phyloP scores from a whole-genome alignment of 2,888 invertebrate species.

The Drosophila austrosaltans region DNA sequence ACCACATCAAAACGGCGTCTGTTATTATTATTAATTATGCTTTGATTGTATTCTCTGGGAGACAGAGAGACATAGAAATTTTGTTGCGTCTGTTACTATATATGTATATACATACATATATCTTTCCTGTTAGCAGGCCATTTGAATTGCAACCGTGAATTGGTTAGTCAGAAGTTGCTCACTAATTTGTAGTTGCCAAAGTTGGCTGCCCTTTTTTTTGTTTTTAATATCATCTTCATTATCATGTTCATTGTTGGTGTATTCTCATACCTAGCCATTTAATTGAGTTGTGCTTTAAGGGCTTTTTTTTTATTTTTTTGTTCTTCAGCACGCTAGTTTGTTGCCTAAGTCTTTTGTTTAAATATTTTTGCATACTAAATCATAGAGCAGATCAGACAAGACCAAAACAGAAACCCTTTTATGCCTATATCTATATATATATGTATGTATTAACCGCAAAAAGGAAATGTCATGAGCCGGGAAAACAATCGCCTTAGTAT shows the following conservation, averaged over 20 bases:
- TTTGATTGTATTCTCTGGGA: slow-evolving; percentile 61
- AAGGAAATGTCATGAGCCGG: slow-evolving; percentile 77
- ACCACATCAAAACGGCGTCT: slow-evolving; percentile 72
- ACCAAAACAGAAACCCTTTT: slow-evolving; percentile 17
- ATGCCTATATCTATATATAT: slow-evolving; percentile 58
- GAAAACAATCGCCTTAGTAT: slow-evolving; percentile 66
- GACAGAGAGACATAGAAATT: neutral
- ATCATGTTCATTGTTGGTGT: slow-evolving; percentile 3
- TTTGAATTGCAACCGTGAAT: slow-evolving; percentile 44
- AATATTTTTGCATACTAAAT: slow-evolving; percentile 67
- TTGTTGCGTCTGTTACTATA: slow-evolving; percentile 14
- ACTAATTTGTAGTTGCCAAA: slow-evolving; percentile 54
- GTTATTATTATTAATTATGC: slow-evolving; percentile 81
- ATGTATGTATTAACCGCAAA: slow-evolving; percentile 66
- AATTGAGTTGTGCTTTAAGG: slow-evolving; percentile 68
- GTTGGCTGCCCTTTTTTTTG: slow-evolving; percentile 10
- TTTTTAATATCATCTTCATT: slow-evolving; percentile 23
- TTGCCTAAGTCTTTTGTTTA: slow-evolving; percentile 77
- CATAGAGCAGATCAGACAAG: slow-evolving; percentile 39
- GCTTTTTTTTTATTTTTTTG: slow-evolving; percentile 25
- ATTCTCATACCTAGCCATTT: slow-evolving; percentile 36
- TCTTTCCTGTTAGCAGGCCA: slow-evolving; percentile 51
- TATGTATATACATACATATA: slow-evolving; percentile 1
- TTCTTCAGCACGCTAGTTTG: slow-evolving; percentile 59
- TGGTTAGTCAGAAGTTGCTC: slow-evolving; percentile 25